Conservation (phyloP, 2,113 vertebrate species). For the Athene cunicularia region DNA sequence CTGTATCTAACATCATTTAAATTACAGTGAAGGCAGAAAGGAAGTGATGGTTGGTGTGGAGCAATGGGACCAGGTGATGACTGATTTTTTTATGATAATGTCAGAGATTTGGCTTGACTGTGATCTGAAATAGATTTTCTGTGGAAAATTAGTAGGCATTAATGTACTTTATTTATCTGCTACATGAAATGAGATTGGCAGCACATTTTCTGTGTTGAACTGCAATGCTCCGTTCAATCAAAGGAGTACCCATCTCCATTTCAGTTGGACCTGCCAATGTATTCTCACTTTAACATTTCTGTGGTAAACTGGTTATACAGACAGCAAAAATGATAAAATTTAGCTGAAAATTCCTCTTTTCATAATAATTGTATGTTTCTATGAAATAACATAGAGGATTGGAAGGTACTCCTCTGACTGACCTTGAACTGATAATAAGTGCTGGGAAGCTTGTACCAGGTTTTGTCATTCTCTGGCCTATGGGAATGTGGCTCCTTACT, state of each 20-base stretch:
- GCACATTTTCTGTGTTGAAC: background rate
- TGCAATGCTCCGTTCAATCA: rapidly evolving
- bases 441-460: background rate
- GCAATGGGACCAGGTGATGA: background rate
- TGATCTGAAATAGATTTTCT: background rate
- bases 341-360: background rate
- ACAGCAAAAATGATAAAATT: background rate
- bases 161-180: background rate
- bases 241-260: background rate
- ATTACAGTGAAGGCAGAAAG: background rate
- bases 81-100: background rate
- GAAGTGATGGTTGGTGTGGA: background rate
- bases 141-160: background rate
- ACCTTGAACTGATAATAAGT: background rate
- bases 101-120: background rate
- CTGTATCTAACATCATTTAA: background rate
- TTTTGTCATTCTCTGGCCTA: background rate
- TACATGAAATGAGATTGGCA: background rate
- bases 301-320: background rate
- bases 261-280: background rate
- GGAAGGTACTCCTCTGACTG: background rate
- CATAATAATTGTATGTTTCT: background rate
- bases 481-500: background rate
- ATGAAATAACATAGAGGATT: background rate
- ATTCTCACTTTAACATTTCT: background rate